phyloP scores from a whole-genome alignment of 2,113 vertebrate genomes.

The Hydropotes inermis region DNA sequence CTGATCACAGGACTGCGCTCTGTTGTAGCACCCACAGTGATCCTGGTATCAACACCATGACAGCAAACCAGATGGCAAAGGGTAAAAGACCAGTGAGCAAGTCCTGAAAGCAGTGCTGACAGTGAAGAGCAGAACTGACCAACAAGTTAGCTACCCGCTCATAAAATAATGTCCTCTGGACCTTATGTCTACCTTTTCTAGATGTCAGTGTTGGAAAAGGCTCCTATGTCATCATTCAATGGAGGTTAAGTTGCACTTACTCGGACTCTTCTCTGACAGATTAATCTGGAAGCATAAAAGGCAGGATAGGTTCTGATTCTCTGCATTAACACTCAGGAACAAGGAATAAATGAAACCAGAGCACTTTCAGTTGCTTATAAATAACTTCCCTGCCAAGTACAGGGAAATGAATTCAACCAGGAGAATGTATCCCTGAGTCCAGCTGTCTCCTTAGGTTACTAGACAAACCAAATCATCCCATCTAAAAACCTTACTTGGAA shows the following conservation, averaged over 20 bases:
- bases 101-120: background rate
- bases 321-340: background rate
- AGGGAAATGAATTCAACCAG: background rate
- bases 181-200: background rate
- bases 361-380: background rate
- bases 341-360: constrained; percentile 31
- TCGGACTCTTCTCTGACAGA: background rate
- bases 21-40: background rate
- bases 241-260: background rate
- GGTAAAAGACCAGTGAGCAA: background rate
- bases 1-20: background rate
- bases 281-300: background rate
- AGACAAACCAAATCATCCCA: constrained; percentile 54
- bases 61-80: background rate
- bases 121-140: background rate
- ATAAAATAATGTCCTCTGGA: background rate
- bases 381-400: background rate
- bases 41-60: no score
- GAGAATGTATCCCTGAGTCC: background rate
- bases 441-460: constrained; percentile 34
- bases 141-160: background rate
- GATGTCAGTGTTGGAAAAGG: background rate
- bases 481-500: constrained; percentile 51
- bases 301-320: background rate
- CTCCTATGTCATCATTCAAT: background rate